Evolutionary conservation across 2,797 vertebrate species (phyloP).

Genomic region (Manis javanica): DNA sequence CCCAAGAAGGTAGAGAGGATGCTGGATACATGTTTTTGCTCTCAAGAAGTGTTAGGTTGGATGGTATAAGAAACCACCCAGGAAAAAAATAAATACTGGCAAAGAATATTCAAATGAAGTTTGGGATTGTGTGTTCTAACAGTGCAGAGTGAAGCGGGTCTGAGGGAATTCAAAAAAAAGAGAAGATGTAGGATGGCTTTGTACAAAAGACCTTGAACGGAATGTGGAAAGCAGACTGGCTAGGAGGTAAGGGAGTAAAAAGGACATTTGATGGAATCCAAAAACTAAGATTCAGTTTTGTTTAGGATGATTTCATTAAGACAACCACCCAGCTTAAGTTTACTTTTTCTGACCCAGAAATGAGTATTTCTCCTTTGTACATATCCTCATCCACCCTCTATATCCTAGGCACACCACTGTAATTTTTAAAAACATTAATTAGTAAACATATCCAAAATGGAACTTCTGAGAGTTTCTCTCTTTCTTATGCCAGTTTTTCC

Average conservation of each 20-base stretch:
- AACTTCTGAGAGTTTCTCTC: background rate
- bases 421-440: background rate
- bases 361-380: background rate
- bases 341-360: background rate
- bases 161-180: background rate
- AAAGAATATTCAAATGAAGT: background rate
- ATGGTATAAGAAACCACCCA: background rate
- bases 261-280: background rate
- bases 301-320: background rate
- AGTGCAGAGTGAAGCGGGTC: background rate
- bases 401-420: background rate
- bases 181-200: background rate
- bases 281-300: background rate
- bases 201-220: background rate
- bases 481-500: background rate
- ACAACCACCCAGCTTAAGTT: background rate
- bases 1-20: background rate
- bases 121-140: background rate
- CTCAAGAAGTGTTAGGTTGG: background rate
- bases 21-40: background rate
- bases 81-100: background rate
- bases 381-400: too few relatives aligned
- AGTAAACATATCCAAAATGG: background rate
- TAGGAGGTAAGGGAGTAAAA: background rate
- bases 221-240: background rate